phyloP scores from a whole-genome alignment of 1,140 invertebrate species.

The Ridgeia piscesae region DNA sequence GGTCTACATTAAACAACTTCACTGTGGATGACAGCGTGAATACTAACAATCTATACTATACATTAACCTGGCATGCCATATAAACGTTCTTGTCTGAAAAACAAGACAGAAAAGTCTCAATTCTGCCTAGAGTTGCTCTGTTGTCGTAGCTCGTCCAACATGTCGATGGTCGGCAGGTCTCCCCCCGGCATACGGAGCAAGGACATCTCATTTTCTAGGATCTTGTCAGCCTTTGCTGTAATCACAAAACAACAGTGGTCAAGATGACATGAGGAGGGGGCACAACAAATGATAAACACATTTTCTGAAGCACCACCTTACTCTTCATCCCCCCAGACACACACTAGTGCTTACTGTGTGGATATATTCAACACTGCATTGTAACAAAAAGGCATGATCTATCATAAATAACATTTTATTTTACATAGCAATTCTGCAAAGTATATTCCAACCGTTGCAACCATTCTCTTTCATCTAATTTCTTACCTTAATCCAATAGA shows the following conservation, averaged over 20 bases:
- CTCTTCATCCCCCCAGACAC: too few species aligned
- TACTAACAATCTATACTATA: neutral
- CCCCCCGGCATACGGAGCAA: slow-evolving; percentile 70
- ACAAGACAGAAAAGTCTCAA: neutral
- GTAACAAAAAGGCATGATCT: too few species aligned
- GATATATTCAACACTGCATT: too few species aligned
- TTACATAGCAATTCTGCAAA: too few species aligned
- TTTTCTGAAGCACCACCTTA: too few species aligned
- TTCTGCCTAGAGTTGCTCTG: neutral
- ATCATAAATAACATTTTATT: too few species aligned
- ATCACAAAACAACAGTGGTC: slow-evolving; percentile 20
- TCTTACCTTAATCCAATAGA: too few species aligned
- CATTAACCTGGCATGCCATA: neutral
- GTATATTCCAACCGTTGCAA: too few species aligned
- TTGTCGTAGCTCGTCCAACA: neutral
- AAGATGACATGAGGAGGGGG: slow-evolving; percentile 1
- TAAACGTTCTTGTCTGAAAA: neutral
- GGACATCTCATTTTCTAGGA: slow-evolving; percentile 72
- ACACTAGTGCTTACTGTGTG: too few species aligned
- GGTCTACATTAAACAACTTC: too few species aligned
- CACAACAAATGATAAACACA: too few species aligned
- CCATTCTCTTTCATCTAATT: too few species aligned
- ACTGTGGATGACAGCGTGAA: neutral
- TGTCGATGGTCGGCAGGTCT: neutral
- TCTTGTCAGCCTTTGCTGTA: slow-evolving; percentile 76